Evolutionary conservation across 2,888 invertebrate species (phyloP).

Genomic region (Tenthredo scrophulariae): DNA sequence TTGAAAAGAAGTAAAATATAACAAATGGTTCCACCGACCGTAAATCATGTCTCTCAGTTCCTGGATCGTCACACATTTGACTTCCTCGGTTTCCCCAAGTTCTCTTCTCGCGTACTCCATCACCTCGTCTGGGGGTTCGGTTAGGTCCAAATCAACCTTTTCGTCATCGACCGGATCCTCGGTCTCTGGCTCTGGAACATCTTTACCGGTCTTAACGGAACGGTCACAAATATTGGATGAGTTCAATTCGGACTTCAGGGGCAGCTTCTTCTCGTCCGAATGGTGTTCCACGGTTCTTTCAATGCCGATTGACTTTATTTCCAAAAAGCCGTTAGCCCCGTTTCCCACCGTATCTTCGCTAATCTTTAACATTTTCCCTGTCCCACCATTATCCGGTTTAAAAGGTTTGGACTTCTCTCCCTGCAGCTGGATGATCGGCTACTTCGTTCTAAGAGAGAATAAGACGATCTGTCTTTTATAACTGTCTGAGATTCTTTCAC

Average conservation of each 20-base stretch:
- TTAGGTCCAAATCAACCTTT: conserved; percentile 83
- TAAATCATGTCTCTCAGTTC: conserved; percentile 88
- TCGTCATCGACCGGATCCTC: conserved; percentile 79
- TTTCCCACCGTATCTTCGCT: background rate
- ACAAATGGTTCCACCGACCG: conserved; percentile 79
- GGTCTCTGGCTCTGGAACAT: conserved; percentile 52
- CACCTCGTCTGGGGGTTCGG: conserved; percentile 84
- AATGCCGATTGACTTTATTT: background rate
- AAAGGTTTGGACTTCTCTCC: background rate
- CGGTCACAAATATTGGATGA: conserved; percentile 14
- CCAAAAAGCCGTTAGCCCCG: background rate
- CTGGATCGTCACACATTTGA: conserved; percentile 84
- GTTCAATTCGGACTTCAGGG: background rate
- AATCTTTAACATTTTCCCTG: background rate
- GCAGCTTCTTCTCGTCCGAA: background rate
- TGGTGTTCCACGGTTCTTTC: background rate
- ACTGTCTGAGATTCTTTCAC: background rate
- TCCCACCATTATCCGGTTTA: background rate
- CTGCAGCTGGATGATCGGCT: background rate
- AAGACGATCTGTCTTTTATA: background rate
- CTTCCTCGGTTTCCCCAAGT: conserved; percentile 86
- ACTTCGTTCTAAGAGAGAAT: background rate
- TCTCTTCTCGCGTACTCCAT: conserved; percentile 84
- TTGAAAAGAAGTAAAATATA: conserved; percentile 45
- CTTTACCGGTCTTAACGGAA: conserved; percentile 49